Conservation (phyloP, 2,113 vertebrate species). For the Arothron firmamentum region DNA sequence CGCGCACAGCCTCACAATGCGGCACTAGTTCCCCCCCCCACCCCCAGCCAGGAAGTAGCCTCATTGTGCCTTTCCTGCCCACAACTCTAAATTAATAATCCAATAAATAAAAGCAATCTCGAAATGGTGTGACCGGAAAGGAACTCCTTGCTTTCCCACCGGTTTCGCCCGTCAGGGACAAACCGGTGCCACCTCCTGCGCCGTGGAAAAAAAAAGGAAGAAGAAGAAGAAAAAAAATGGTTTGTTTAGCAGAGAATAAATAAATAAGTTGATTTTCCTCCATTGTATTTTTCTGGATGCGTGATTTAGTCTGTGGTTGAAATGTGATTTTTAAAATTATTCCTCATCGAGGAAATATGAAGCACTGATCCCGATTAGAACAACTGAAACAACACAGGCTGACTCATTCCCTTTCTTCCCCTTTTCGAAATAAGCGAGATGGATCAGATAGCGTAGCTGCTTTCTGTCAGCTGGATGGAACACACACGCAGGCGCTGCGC, state of each 20-base stretch:
- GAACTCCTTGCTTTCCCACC: constrained; percentile 67
- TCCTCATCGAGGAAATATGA: constrained; percentile 33
- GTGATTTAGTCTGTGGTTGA: constrained; percentile 7
- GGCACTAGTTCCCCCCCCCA: constrained; percentile 60
- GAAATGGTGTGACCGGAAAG: constrained; percentile 78
- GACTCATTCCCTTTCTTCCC: constrained; percentile 29
- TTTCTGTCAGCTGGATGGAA: constrained; percentile 33
- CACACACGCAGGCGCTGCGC: constrained; percentile 17
- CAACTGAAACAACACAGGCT: constrained; percentile 4
- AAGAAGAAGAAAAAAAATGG: neutral
- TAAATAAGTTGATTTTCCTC: constrained; percentile 5
- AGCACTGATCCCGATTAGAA: constrained; percentile 33
- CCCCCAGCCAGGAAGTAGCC: constrained; percentile 66
- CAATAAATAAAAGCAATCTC: constrained; percentile 77
- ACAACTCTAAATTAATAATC: constrained; percentile 68
- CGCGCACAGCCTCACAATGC: constrained; percentile 57
- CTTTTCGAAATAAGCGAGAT: constrained; percentile 30
- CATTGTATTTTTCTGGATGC: neutral
- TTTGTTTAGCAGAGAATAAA: constrained; percentile 26
- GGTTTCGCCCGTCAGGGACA: constrained; percentile 8
- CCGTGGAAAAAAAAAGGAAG: neutral
- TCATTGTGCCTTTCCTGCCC: constrained; percentile 74
- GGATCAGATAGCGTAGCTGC: constrained; percentile 42
- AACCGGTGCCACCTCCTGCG: constrained; percentile 10
- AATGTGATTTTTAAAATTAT: constrained; percentile 10